Conservation (phyloP, 2,888 invertebrate genomes). For the Diadegma fenestrale region DNA sequence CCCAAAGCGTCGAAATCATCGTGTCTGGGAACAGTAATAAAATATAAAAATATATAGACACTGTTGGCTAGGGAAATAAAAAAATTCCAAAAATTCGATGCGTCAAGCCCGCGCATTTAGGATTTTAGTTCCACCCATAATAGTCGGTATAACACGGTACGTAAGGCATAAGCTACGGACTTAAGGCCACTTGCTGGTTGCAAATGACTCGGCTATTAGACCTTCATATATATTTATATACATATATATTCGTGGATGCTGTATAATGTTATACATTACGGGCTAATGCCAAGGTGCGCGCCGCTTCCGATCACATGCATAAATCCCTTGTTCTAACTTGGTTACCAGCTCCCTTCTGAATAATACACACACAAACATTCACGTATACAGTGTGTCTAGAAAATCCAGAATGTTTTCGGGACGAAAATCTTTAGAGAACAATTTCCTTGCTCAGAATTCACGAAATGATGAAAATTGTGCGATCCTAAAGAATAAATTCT, state of each 20-base stretch:
- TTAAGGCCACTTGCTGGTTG: slow-evolving; percentile 35
- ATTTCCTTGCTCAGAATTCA: not conserved
- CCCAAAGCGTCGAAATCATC: not conserved
- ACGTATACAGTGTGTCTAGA: not conserved
- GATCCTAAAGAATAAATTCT: not conserved
- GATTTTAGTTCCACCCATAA: slow-evolving; percentile 12
- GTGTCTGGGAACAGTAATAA: not conserved
- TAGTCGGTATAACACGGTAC: slow-evolving; percentile 20
- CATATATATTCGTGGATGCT: slow-evolving; percentile 65
- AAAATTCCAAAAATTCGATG: slow-evolving; percentile 1
- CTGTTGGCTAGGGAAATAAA: not conserved
- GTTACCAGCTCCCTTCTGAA: slow-evolving; percentile 35
- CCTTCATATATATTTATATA: slow-evolving; percentile 17
- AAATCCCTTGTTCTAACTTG: slow-evolving; percentile 74
- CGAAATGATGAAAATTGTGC: not conserved
- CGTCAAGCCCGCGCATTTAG: slow-evolving; percentile 27
- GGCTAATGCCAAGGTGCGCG: slow-evolving; percentile 77
- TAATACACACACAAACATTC: not conserved
- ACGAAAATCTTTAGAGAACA: not conserved
- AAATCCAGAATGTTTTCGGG: not conserved
- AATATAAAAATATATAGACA: not conserved
- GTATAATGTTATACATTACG: slow-evolving; percentile 80
- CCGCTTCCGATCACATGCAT: slow-evolving; percentile 75
- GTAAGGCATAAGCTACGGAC: slow-evolving; percentile 15
- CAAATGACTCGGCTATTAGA: slow-evolving; percentile 67